A percentile compares a stretch with the other conserved stretches of the same genome.
phyloP scores from a whole-genome alignment of 2,888 invertebrate genomes.

The Eucriotettix oculatus region DNA sequence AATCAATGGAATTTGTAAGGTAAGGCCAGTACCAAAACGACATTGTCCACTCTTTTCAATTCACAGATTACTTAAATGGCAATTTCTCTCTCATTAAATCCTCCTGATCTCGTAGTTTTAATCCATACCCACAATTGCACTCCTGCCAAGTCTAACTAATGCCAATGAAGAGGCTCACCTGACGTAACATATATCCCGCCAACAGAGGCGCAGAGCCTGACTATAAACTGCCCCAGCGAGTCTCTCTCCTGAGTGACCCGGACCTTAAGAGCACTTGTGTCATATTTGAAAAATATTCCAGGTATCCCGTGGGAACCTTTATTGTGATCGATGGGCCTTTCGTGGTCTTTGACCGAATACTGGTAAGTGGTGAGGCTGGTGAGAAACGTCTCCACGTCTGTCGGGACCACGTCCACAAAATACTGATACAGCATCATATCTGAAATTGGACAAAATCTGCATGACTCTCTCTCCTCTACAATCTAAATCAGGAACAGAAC shows the following conservation, averaged over 20 bases:
- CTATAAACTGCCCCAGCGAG: slow-evolving; percentile 58
- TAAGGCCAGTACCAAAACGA: no score
- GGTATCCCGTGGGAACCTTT: slow-evolving; percentile 84
- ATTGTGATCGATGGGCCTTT: slow-evolving; percentile 53
- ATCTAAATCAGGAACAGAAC: neutral
- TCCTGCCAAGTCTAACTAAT: no score
- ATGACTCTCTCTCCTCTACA: neutral
- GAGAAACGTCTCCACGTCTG: slow-evolving; percentile 69
- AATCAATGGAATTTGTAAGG: no score
- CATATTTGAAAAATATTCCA: slow-evolving; percentile 90
- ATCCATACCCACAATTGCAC: no score
- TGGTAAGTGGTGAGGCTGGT: slow-evolving; percentile 68
- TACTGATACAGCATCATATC: slow-evolving; percentile 75
- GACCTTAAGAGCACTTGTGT: slow-evolving; percentile 79
- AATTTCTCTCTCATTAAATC: no score
- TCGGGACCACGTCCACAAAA: slow-evolving; percentile 91
- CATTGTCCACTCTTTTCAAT: no score
- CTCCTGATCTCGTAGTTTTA: no score
- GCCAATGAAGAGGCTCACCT: slow-evolving; percentile 27
- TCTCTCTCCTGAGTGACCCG: slow-evolving; percentile 65
- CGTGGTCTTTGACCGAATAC: slow-evolving; percentile 83
- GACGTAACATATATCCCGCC: slow-evolving; percentile 86
- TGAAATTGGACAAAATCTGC: slow-evolving; percentile 22
- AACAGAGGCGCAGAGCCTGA: slow-evolving; percentile 78
- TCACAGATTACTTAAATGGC: no score